A percentile compares a stretch with the other conserved stretches of the same genome.
Conservation (phyloP, 2,797 vertebrate genomes). For the Hapalemur alaotrensis region DNA sequence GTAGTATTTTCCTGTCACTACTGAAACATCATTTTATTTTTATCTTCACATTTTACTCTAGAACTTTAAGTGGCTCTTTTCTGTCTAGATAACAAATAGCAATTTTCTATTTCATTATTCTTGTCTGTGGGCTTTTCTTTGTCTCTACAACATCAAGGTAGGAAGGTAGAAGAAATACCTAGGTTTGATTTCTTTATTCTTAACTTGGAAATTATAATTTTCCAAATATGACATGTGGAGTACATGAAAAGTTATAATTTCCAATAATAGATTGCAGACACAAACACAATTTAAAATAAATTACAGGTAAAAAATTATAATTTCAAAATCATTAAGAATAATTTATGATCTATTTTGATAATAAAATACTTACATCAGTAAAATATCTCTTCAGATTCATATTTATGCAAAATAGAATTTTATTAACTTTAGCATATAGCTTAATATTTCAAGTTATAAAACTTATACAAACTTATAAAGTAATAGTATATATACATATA, state of each 20-base stretch:
- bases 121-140: neutral
- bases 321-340: conserved; percentile 47
- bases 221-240: neutral
- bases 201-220: neutral
- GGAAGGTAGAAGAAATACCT: neutral
- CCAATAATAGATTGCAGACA: neutral
- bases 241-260: neutral
- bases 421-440: conserved; percentile 53
- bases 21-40: neutral
- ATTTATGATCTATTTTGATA: conserved; percentile 56
- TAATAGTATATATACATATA: neutral
- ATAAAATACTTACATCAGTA: conserved; percentile 52
- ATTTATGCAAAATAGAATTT: conserved; percentile 69
- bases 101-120: neutral
- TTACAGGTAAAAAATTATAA: neutral
- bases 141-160: neutral
- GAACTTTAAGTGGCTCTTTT: neutral
- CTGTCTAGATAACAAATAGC: neutral
- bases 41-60: neutral
- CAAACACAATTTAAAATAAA: conserved; percentile 46
- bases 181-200: neutral
- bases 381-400: conserved; percentile 52
- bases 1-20: neutral
- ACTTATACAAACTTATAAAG: neutral
- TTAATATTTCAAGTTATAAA: conserved; percentile 18